Evolutionary conservation across 2,113 vertebrate genomes (phyloP).

Genomic region (Vulpes lagopus): DNA sequence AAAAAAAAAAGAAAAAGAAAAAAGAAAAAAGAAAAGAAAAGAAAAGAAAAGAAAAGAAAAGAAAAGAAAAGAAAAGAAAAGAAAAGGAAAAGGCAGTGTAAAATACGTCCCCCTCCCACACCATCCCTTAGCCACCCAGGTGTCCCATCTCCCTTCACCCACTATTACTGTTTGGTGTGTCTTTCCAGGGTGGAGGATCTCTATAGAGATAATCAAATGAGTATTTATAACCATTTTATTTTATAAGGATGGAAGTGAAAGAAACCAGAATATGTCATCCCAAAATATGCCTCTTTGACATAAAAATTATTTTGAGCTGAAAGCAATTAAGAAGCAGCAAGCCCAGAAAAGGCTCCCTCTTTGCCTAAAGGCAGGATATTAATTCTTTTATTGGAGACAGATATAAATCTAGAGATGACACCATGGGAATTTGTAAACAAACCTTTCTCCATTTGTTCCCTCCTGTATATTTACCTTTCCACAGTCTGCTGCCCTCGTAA

Average conservation of each 20-base stretch:
- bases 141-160: background rate
- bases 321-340: background rate
- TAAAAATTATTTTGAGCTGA: constrained; percentile 33
- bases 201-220: background rate
- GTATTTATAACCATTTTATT: background rate
- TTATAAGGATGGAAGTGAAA: background rate
- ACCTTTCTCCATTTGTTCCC: background rate
- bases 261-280: constrained; percentile 14
- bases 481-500: background rate
- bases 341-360: background rate
- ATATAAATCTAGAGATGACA: background rate
- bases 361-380: background rate
- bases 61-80: background rate
- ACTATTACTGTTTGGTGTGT: background rate
- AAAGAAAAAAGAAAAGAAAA: background rate
- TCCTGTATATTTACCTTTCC: background rate
- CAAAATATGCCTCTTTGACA: constrained; percentile 27
- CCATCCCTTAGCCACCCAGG: background rate
- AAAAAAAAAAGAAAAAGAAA: background rate
- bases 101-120: background rate
- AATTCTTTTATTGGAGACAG: constrained; percentile 10
- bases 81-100: background rate
- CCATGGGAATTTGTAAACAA: background rate
- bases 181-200: background rate
- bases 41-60: background rate